Percentiles rank a stretch among this genome's conserved stretches.
phyloP scores from a whole-genome alignment of 2,797 vertebrate species.

The Champsocephalus gunnari region DNA sequence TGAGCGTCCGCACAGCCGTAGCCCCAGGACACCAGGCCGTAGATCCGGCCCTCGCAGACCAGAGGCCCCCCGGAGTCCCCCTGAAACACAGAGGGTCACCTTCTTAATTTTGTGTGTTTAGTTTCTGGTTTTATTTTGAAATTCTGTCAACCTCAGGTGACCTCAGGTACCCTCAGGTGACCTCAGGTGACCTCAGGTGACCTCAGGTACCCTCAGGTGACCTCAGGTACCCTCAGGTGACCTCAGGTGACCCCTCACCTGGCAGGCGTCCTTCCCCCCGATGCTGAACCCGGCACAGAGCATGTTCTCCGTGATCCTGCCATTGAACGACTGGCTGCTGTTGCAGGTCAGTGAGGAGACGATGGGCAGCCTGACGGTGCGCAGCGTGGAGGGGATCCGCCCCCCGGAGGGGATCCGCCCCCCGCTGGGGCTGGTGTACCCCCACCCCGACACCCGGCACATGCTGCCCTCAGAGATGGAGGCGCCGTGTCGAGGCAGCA shows the following conservation, averaged over 20 bases:
- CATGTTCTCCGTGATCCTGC: conserved; percentile 87
- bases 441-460: conserved; percentile 89
- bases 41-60: conserved; percentile 85
- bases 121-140: no score
- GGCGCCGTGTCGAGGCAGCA: conserved; percentile 80
- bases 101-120: no score
- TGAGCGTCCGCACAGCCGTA: conserved; percentile 80
- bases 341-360: conserved; percentile 84
- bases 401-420: conserved; percentile 77
- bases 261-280: conserved; percentile 87
- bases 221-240: neutral
- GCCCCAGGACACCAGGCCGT: conserved; percentile 89
- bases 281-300: conserved; percentile 85
- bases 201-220: neutral
- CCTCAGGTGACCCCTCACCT: conserved; percentile 69
- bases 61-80: conserved; percentile 88
- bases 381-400: conserved; percentile 79
- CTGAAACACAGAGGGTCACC: conserved; percentile 59
- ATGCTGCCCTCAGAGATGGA: conserved; percentile 72
- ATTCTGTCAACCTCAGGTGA: no score
- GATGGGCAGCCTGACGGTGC: conserved; percentile 85
- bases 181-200: no score
- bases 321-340: conserved; percentile 80
- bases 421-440: conserved; percentile 76
- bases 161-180: no score